phyloP scores from a whole-genome alignment of 2,113 vertebrate genomes.

The Thermophis baileyi region DNA sequence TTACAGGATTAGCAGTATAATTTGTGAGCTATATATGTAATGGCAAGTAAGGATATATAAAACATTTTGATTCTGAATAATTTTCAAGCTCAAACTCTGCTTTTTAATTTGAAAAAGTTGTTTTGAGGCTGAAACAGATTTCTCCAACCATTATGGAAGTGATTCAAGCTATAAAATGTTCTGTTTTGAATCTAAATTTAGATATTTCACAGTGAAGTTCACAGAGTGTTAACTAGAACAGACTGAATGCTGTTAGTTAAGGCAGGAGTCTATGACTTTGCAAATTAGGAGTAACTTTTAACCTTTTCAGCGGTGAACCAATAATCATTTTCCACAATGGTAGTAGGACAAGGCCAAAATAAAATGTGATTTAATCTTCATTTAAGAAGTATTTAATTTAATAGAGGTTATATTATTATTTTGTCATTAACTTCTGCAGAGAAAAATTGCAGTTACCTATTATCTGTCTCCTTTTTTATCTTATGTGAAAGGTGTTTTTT shows the following conservation, averaged over 20 bases:
- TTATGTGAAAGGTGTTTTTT: neutral
- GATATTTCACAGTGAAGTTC: neutral
- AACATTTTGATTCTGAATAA: neutral
- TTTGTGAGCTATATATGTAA: neutral
- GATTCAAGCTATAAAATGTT: neutral
- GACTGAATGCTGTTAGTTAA: neutral
- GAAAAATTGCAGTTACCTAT: neutral
- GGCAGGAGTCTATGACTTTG: neutral
- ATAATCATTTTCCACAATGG: neutral
- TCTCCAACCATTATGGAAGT: neutral
- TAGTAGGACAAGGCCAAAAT: neutral
- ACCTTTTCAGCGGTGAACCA: neutral
- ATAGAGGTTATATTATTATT: neutral
- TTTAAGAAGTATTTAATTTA: neutral
- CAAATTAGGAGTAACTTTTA: neutral
- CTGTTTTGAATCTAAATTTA: neutral
- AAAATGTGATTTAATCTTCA: neutral
- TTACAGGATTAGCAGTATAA: neutral
- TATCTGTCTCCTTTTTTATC: neutral
- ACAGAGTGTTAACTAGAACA: neutral
- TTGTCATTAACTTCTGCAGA: neutral
- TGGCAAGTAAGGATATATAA: neutral
- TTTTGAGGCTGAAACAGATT: neutral
- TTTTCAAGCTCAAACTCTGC: neutral
- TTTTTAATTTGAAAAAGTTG: neutral